Percentiles rank a stretch among this genome's conserved stretches.
These are phyloP conservation scores for Drosophila monieri DNA, from an alignment of 2,888 invertebrate species.

Conservation along the genomic window DNA sequence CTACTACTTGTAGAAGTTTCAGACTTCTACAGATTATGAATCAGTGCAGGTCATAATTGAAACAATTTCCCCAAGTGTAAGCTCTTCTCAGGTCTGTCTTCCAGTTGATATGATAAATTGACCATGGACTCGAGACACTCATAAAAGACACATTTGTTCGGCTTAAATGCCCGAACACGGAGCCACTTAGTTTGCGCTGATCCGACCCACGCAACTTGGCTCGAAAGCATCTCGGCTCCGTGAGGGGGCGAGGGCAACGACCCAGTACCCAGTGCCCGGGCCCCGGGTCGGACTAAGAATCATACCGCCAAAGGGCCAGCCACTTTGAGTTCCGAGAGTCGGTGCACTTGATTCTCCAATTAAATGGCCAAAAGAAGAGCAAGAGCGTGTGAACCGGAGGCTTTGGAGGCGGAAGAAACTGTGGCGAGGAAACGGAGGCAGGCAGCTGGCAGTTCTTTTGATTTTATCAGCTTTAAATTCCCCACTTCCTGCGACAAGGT, in stretches of 20 bases:
- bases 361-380: conserved; percentile 54
- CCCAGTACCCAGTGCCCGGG: conserved; percentile 45
- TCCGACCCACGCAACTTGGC: conserved; percentile 65
- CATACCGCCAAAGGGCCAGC: conserved; percentile 50
- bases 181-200: conserved; percentile 75
- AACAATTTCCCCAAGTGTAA: conserved; percentile 10
- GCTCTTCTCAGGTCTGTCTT: conserved; percentile 1
- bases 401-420: conserved; percentile 50
- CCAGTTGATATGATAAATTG: conserved; percentile 68
- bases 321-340: conserved; percentile 4
- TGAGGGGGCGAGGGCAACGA: conserved; percentile 65
- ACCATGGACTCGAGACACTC: conserved; percentile 61
- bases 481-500: conserved; percentile 73
- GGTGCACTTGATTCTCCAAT: conserved; percentile 66
- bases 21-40: not conserved
- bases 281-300: conserved; percentile 1
- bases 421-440: conserved; percentile 27
- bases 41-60: not conserved
- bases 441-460: conserved; percentile 43
- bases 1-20: no score
- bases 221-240: conserved; percentile 4
- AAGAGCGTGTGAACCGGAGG: conserved; percentile 45
- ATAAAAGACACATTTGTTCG: conserved; percentile 62
- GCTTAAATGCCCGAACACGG: conserved; percentile 49
- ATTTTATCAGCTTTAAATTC: conserved; percentile 71